These are phyloP conservation scores for Trididemnum clinides DNA, from an alignment of 23 tunicate genomes.

Conservation along the genomic window DNA sequence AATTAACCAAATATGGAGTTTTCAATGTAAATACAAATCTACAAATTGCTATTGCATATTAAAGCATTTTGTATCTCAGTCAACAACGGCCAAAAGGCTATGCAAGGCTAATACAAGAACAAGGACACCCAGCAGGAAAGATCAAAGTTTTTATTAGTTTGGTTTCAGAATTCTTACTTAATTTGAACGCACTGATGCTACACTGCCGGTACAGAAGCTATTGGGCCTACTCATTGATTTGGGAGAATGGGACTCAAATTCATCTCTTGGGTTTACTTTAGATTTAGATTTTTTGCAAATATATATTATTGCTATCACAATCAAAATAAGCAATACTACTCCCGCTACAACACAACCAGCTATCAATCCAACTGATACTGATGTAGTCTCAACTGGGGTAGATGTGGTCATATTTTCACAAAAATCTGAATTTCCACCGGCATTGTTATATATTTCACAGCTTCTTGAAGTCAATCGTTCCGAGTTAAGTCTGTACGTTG, in stretches of 20 bases:
- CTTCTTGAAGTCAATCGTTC: not conserved
- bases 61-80: too few relatives aligned
- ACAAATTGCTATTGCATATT: too few relatives aligned
- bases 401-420: not conserved
- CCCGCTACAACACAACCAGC: not conserved
- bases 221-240: not conserved
- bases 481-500: not conserved
- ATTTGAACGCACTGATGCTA: too few relatives aligned
- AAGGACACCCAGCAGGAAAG: too few relatives aligned
- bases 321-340: not conserved
- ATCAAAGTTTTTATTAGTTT: too few relatives aligned
- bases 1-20: too few relatives aligned
- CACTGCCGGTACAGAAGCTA: not conserved
- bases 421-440: not conserved
- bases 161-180: too few relatives aligned
- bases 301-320: not conserved
- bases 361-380: not conserved
- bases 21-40: too few relatives aligned
- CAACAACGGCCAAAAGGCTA: too few relatives aligned
- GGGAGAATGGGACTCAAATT: not conserved
- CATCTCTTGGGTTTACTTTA: not conserved
- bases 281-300: not conserved
- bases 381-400: not conserved
- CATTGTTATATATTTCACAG: not conserved
- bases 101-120: too few relatives aligned